A percentile compares a stretch with the other conserved stretches of the same genome.
Evolutionary conservation across 2,888 invertebrate genomes (phyloP).

Genomic region (Tanypteryx hageni): DNA sequence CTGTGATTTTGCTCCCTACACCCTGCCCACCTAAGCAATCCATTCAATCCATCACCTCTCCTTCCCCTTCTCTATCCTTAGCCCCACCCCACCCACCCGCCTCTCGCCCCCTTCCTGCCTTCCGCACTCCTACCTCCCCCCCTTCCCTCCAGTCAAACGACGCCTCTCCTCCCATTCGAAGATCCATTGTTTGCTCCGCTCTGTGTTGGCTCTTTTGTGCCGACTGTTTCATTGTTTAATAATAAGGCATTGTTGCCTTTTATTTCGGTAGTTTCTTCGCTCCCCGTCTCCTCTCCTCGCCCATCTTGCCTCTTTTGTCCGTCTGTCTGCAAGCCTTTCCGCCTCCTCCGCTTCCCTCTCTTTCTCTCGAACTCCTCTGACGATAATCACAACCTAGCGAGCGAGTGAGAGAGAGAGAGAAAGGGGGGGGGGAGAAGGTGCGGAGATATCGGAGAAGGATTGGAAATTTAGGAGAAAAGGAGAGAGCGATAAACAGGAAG

Average conservation of each 20-base stretch:
- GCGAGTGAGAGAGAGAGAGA: neutral
- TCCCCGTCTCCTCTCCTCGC: neutral
- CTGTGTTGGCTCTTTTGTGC: conserved; percentile 65
- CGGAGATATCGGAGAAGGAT: neutral
- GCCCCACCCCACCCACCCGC: neutral
- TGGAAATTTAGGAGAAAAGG: neutral
- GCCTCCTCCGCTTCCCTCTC: neutral
- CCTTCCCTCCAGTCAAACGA: neutral
- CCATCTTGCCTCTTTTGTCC: neutral
- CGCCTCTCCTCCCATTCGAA: conserved; percentile 1
- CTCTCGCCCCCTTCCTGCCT: neutral
- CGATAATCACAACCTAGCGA: neutral
- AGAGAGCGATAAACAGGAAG: too few species aligned
- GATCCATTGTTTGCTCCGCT: conserved; percentile 14
- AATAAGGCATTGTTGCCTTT: conserved; percentile 67
- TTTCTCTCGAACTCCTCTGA: neutral
- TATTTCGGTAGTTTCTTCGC: conserved; percentile 17
- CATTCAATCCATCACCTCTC: too few species aligned
- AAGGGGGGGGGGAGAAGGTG: neutral
- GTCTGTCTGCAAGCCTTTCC: neutral
- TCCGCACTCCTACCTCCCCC: conserved; percentile 39
- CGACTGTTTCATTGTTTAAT: conserved; percentile 67
- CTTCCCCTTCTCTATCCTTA: too few species aligned
- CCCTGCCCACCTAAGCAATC: neutral
- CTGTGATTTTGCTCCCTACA: neutral